phyloP scores from a whole-genome alignment of 1,140 invertebrate species.

The Drosophila lacteicornis region DNA sequence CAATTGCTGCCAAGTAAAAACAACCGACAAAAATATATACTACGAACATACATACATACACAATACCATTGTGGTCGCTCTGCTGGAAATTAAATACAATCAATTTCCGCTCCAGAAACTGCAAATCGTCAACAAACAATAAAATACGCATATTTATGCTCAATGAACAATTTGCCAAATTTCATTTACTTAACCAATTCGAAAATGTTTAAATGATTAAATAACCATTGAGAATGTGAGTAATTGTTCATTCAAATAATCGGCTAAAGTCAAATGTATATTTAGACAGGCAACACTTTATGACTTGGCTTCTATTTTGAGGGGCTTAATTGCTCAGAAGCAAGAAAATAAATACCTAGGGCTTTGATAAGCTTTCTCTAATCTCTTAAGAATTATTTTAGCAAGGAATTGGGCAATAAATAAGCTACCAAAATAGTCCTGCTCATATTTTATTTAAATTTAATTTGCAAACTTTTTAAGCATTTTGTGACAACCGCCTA shows the following conservation, averaged over 20 bases:
- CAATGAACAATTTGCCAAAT: constrained; percentile 47
- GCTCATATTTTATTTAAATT: neutral
- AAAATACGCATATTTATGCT: constrained; percentile 50
- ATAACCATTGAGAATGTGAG: constrained; percentile 35
- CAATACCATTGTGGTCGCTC: constrained; percentile 53
- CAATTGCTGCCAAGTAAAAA: constrained; percentile 40
- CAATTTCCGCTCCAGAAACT: constrained; percentile 79
- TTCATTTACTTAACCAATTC: constrained; percentile 52
- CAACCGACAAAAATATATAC: constrained; percentile 10
- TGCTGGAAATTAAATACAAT: constrained; percentile 82
- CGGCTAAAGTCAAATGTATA: constrained; percentile 4
- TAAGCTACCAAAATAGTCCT: neutral
- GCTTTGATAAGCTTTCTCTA: constrained; percentile 1
- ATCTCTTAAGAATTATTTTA: neutral
- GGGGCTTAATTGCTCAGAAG: constrained; percentile 11
- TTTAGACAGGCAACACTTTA: neutral
- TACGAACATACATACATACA: constrained; percentile 1
- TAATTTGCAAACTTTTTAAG: constrained; percentile 2
- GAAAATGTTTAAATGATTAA: constrained; percentile 50
- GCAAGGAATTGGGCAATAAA: neutral
- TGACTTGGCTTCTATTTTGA: neutral
- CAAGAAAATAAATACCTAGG: neutral
- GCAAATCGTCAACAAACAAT: constrained; percentile 60
- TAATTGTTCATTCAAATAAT: constrained; percentile 44
- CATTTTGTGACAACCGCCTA: neutral